phyloP scores from a whole-genome alignment of 2,113 vertebrate species.

The Kryptolebias marmoratus region DNA sequence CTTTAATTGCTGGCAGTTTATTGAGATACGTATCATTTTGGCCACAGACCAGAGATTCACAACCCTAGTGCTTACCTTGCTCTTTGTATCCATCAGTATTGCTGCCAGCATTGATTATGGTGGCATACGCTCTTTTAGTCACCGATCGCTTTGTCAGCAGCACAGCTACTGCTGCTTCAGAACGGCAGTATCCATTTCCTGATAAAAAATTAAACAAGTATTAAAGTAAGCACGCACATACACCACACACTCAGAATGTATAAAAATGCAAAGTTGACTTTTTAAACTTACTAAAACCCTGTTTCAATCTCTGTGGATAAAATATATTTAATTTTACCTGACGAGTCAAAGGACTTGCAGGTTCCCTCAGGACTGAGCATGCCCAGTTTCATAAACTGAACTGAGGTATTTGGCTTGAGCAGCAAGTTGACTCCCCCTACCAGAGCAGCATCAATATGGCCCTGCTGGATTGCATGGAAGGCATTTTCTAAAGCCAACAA shows the following conservation, averaged over 20 bases:
- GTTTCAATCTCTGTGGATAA: background rate
- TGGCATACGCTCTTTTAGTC: conserved; percentile 91
- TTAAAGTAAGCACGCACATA: background rate
- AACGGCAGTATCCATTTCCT: conserved; percentile 95
- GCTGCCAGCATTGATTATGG: conserved; percentile 88
- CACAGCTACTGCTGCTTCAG: conserved; percentile 90
- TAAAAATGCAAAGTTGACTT: background rate
- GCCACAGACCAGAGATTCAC: background rate
- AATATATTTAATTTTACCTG: conserved; percentile 68
- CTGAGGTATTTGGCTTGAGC: conserved; percentile 93
- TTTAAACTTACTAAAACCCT: background rate
- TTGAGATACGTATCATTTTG: too few species aligned
- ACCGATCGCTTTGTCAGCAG: conserved; percentile 87
- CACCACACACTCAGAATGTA: background rate
- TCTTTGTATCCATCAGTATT: conserved; percentile 97
- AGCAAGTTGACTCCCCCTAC: conserved; percentile 92
- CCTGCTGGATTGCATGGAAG: conserved; percentile 87
- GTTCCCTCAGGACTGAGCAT: conserved; percentile 91
- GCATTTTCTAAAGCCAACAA: conserved; percentile 89
- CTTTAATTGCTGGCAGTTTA: too few species aligned
- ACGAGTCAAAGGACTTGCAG: conserved; percentile 91
- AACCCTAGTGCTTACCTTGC: conserved; percentile 82
- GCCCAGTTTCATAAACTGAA: conserved; percentile 97
- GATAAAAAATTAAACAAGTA: background rate
- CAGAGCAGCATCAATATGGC: conserved; percentile 86